Percentiles rank a stretch among this genome's conserved stretches.
Conservation (phyloP, 2,888 invertebrate genomes). For the Osmoderma eremita region DNA sequence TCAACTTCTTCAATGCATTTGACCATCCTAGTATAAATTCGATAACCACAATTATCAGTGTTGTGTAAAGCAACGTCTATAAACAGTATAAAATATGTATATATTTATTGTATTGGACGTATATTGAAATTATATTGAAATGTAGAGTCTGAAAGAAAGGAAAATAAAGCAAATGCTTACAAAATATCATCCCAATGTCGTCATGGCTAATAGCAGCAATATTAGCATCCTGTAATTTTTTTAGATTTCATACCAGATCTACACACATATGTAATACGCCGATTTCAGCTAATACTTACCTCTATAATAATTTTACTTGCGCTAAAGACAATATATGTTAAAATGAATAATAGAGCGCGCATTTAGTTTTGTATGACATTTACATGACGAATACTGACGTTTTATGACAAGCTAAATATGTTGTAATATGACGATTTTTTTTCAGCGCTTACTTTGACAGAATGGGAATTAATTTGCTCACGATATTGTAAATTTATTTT, state of each 20-base stretch:
- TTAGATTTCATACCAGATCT: too few relatives aligned
- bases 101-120: too few relatives aligned
- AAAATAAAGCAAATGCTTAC: slow-evolving; percentile 47
- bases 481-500: too few relatives aligned
- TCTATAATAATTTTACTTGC: slow-evolving; percentile 49
- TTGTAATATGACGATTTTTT: background rate
- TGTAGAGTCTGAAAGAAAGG: background rate
- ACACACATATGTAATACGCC: background rate
- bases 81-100: too few relatives aligned
- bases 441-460: slow-evolving; percentile 12
- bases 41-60: slow-evolving; percentile 47
- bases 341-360: slow-evolving; percentile 50
- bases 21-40: slow-evolving; percentile 55
- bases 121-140: too few relatives aligned
- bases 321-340: slow-evolving; percentile 46
- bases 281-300: slow-evolving; percentile 40
- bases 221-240: slow-evolving; percentile 52
- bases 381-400: slow-evolving; percentile 46
- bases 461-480: too few relatives aligned
- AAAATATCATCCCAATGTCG: slow-evolving; percentile 56
- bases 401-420: slow-evolving; percentile 34
- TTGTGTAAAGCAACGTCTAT: slow-evolving; percentile 51
- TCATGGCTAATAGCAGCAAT: slow-evolving; percentile 51
- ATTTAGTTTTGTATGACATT: slow-evolving; percentile 50
- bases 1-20: slow-evolving; percentile 57